A percentile compares a stretch with the other conserved stretches of the same genome.
These are phyloP conservation scores for Ardeotis arabs DNA, from an alignment of 2,113 vertebrate species.

Conservation along the genomic window DNA sequence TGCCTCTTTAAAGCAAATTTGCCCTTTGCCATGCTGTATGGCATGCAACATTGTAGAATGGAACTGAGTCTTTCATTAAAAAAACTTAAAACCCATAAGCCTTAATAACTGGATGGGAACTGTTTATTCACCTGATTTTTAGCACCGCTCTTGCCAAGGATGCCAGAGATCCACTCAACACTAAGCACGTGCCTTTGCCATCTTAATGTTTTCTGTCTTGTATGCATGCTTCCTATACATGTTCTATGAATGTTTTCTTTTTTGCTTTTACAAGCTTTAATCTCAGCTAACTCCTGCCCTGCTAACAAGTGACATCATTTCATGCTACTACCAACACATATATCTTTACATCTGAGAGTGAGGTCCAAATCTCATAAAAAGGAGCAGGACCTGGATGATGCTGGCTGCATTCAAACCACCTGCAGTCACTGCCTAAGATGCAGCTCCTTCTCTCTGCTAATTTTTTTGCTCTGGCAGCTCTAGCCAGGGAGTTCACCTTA, in stretches of 20 bases:
- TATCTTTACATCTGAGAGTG: neutral
- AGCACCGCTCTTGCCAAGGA: neutral
- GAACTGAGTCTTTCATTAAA: neutral
- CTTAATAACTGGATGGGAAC: neutral
- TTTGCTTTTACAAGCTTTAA: neutral
- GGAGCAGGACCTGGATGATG: neutral
- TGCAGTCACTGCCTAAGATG: neutral
- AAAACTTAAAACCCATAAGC: neutral
- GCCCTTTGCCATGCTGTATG: neutral
- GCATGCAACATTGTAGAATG: neutral
- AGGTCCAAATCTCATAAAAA: neutral
- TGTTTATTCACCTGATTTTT: neutral
- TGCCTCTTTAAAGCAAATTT: neutral
- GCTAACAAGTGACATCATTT: neutral
- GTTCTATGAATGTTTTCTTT: neutral
- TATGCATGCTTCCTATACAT: neutral
- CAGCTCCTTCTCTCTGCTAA: neutral
- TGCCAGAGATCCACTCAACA: neutral
- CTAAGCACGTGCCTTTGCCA: neutral
- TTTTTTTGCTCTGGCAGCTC: neutral
- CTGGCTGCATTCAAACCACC: neutral
- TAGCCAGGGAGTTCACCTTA: neutral
- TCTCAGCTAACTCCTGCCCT: neutral
- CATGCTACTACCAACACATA: neutral
- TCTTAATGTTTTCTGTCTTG: neutral